Evolutionary conservation across 2,797 vertebrate genomes (phyloP).

Genomic region (Okamejei kenojei): DNA sequence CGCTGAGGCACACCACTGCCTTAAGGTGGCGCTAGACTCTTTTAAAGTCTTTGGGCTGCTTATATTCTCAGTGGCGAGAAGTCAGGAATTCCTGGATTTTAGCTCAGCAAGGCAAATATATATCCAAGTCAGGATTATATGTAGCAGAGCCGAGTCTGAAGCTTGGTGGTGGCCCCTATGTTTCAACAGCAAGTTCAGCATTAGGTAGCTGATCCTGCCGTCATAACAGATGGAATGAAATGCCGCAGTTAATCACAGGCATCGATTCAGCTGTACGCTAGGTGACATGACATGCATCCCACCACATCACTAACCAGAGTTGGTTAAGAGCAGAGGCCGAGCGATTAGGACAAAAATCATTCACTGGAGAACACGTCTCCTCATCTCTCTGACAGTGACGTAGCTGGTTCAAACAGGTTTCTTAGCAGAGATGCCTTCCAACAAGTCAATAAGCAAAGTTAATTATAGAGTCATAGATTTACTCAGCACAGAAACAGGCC

Average conservation of each 20-base stretch:
- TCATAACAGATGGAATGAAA: neutral
- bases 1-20: neutral
- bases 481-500: too few species aligned
- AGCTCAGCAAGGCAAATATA: neutral
- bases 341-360: neutral
- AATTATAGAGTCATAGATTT: too few species aligned
- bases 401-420: too few species aligned
- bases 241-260: neutral
- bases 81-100: neutral
- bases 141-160: neutral
- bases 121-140: neutral
- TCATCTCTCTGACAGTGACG: too few species aligned
- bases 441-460: too few species aligned
- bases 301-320: neutral
- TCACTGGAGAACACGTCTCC: too few species aligned
- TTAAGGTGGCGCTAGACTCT: neutral
- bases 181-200: neutral
- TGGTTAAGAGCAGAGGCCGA: neutral
- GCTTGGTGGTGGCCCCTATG: neutral
- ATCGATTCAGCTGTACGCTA: neutral
- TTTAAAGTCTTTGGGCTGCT: neutral
- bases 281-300: neutral
- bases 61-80: neutral
- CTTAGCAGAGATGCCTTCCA: too few species aligned
- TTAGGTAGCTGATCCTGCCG: neutral